phyloP scores from a whole-genome alignment of 2,113 vertebrate species.

The Brachionichthys hirsutus region DNA sequence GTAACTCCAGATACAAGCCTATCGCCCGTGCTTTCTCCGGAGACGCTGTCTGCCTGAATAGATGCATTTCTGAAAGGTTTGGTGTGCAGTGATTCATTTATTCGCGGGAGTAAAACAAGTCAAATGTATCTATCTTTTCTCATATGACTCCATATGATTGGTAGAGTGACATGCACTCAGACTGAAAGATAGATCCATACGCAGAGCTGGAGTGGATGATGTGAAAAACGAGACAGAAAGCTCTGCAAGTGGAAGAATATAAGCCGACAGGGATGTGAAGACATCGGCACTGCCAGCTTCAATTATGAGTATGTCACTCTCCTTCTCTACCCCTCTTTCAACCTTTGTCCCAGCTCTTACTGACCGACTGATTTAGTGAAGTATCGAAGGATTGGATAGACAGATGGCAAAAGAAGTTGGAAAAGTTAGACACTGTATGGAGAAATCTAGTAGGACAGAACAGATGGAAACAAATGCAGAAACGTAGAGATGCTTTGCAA shows the following conservation, averaged over 20 bases:
- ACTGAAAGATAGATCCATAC: slow-evolving; percentile 5
- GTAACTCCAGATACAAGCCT: too few relatives aligned
- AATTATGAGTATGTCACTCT: slow-evolving; percentile 58
- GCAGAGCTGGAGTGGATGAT: slow-evolving; percentile 5
- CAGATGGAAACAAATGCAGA: slow-evolving; percentile 32
- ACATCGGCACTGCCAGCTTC: slow-evolving; percentile 61
- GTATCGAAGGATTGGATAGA: slow-evolving; percentile 22
- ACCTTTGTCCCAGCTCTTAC: slow-evolving; percentile 17
- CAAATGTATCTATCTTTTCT: too few relatives aligned
- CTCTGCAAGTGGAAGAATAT: slow-evolving; percentile 37
- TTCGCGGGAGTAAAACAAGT: too few relatives aligned
- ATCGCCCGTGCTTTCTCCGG: too few relatives aligned
- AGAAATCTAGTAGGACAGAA: slow-evolving; percentile 12
- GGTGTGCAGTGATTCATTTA: too few relatives aligned
- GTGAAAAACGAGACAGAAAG: slow-evolving; percentile 32
- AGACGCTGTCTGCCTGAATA: too few relatives aligned
- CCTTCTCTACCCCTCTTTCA: neutral
- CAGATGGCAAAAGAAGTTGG: slow-evolving; percentile 38
- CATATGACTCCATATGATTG: slow-evolving; percentile 1
- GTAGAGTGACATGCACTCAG: neutral
- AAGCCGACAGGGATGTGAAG: slow-evolving; percentile 38
- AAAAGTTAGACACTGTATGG: slow-evolving; percentile 3
- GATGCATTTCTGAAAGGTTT: too few relatives aligned
- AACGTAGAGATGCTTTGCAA: slow-evolving; percentile 20
- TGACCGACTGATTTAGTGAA: slow-evolving; percentile 38